Base-by-base conservation (phyloP, 2,113 vertebrate species). In the Cygnus buccinator region DNA sequence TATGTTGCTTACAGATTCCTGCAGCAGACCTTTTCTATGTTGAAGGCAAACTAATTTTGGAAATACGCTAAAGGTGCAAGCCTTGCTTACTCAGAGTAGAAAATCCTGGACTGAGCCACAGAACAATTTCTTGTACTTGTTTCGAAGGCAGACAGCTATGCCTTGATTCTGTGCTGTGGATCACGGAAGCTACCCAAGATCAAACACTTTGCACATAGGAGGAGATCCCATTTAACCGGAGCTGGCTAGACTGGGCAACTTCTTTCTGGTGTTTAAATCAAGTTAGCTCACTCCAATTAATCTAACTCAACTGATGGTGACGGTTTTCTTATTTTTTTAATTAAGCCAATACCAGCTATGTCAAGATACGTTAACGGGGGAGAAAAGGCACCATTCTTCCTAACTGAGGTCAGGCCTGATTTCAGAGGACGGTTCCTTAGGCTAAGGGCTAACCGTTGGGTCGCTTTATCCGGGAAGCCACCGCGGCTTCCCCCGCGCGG, bases 41-140 rank as follows among this genome's bases (percentile, higher is more conserved):
- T 7, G 20, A 44, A 72, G 55, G 65, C 39, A 61, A 68, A 61
- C 75, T 50, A 33, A 67, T 63, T 63, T 80, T 67, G 33, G 17
- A 72, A 57, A 54, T 76, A 31, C 23, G 26, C n/a, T 61, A 62
- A 41, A 86, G 62, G 37, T 73, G 44, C 35, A 62, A 54, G 41
- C 3, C 3, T 90, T 31, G 25, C 83, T 90, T 74, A 71, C 7
- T 39, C 5, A 20, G 33, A 54, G 57, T 0, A 0, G 68, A 62
- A 94, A 54, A 61, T 16, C 9, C 44, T 76, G 57, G 16, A 16
- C 48, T 75, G 6, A 25, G 29, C 70, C 81, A 46, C 0, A 1
- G 68, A 83, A 71, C 35, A 58, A 43, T 77, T 81, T n/a, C 5
- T 21, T 4, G 16, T 57, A 7, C 10, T 66, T 39, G 50, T 58